Percentiles rank a stretch among this genome's conserved stretches.
phyloP scores from a whole-genome alignment of 2,888 invertebrate genomes.

The Eumerus sabulonum region DNA sequence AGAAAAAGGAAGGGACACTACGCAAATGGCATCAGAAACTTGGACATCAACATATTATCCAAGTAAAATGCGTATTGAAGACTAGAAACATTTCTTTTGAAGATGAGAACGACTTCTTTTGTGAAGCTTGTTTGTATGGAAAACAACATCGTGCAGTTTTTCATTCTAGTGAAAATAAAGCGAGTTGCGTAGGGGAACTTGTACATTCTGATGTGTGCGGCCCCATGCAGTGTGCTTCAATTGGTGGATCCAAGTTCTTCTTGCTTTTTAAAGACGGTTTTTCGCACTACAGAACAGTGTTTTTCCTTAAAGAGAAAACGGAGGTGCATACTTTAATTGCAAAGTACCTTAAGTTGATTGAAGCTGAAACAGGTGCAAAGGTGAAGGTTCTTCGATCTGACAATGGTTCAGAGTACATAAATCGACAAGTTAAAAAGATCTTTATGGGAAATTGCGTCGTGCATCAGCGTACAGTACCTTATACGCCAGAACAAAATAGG shows the following conservation, averaged over 20 bases:
- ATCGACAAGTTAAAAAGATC: conserved; percentile 60
- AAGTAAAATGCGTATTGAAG: conserved; percentile 63
- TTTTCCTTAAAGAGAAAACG: conserved; percentile 35
- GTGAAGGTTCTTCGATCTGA: conserved; percentile 69
- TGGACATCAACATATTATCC: conserved; percentile 66
- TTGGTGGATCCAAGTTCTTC: neutral
- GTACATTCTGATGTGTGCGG: conserved; percentile 70
- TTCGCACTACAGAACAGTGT: no score
- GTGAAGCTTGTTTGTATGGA: conserved; percentile 67
- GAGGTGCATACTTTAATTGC: conserved; percentile 23
- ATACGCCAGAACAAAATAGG: conserved; percentile 75
- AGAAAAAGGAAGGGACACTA: conserved; percentile 35
- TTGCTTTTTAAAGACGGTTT: no score
- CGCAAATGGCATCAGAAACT: conserved; percentile 70
- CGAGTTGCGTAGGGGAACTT: conserved; percentile 54
- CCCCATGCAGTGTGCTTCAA: conserved; percentile 52
- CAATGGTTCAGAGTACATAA: conserved; percentile 70
- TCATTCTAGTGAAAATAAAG: conserved; percentile 37
- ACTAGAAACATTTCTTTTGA: conserved; percentile 42
- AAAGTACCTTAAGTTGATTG: conserved; percentile 39
- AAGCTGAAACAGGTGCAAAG: conserved; percentile 49
- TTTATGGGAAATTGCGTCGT: conserved; percentile 65
- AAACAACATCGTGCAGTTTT: conserved; percentile 68
- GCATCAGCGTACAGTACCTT: no score
- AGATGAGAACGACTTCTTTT: conserved; percentile 51